Evolutionary conservation across 2,113 vertebrate species (phyloP).

Genomic region (Indri indri): DNA sequence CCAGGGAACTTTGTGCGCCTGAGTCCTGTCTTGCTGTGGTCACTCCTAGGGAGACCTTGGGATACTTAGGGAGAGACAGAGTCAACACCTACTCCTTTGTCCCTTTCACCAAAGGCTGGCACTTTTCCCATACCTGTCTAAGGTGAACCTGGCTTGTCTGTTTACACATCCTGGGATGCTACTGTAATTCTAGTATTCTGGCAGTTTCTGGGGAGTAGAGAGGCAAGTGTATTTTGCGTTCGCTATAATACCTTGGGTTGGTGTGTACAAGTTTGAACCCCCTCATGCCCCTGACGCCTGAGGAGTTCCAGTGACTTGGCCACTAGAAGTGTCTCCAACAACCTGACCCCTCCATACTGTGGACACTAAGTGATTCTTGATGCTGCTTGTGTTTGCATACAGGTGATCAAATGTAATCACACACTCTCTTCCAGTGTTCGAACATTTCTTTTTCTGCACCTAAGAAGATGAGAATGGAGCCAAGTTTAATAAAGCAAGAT

Average conservation of each 20-base stretch:
- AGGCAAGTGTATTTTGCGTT: background rate
- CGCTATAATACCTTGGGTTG: background rate
- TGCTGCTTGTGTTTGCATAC: background rate
- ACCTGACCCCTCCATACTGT: background rate
- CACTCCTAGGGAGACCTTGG: background rate
- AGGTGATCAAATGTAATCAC: background rate
- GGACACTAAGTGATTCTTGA: background rate
- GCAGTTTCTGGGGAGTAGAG: background rate
- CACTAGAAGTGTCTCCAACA: background rate
- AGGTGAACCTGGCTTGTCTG: background rate
- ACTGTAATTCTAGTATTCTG: background rate
- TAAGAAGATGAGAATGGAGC: background rate
- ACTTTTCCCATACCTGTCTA: background rate
- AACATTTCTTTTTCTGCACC: background rate
- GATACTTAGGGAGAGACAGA: background rate
- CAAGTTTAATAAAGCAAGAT: constrained; percentile 48
- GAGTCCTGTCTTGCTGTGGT: background rate
- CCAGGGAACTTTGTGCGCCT: background rate
- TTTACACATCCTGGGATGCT: background rate
- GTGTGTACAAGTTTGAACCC: background rate
- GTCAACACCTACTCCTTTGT: background rate
- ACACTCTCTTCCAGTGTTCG: background rate
- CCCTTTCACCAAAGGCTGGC: background rate
- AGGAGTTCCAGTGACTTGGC: background rate
- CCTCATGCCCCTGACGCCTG: background rate